phyloP scores from a whole-genome alignment of 2,113 vertebrate species.

The Raja brachyura region DNA sequence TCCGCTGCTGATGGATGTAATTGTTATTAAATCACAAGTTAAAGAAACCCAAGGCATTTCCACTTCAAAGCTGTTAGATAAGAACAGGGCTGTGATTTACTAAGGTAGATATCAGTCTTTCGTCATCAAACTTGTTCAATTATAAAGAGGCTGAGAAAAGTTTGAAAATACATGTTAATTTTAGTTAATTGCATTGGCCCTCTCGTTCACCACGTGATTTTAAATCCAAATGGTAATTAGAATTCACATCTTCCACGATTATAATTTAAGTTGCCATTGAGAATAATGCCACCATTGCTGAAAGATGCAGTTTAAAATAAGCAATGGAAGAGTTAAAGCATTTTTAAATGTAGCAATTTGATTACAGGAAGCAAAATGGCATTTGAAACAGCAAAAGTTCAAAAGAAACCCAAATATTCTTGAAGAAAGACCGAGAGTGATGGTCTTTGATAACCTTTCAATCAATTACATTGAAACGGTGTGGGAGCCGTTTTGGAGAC shows the following conservation, averaged over 20 bases:
- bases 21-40: neutral
- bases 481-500: slow-evolving; percentile 15
- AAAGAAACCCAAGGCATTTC: neutral
- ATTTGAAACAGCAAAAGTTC: neutral
- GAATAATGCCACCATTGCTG: neutral
- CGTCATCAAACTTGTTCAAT: neutral
- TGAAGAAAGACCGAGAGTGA: slow-evolving; percentile 19
- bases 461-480: slow-evolving; percentile 28
- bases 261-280: slow-evolving; percentile 10
- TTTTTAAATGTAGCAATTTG: neutral
- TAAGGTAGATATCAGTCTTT: neutral
- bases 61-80: neutral
- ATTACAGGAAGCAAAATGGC: neutral
- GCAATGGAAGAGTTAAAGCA: slow-evolving; percentile 6
- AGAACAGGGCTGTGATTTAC: no score
- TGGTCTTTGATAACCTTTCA: slow-evolving; percentile 36
- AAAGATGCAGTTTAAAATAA: slow-evolving; percentile 10
- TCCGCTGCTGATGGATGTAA: neutral
- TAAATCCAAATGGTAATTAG: neutral
- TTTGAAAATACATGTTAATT: neutral
- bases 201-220: neutral
- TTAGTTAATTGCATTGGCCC: neutral
- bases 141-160: neutral
- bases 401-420: slow-evolving; percentile 8
- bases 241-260: neutral